phyloP scores from a whole-genome alignment of 2,888 invertebrate species.

The Melanophora roralis region DNA sequence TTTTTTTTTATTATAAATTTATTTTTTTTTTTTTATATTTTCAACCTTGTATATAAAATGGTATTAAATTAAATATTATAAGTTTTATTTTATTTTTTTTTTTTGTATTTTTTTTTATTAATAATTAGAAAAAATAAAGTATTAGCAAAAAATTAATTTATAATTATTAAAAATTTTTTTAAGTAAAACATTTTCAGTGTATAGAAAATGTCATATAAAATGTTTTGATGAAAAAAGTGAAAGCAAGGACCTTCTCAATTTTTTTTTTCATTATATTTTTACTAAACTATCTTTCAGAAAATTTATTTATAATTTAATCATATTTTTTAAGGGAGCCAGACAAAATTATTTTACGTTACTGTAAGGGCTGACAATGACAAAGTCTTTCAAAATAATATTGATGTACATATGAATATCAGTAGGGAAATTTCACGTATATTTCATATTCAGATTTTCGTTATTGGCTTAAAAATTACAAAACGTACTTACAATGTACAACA shows the following conservation, averaged over 20 bases:
- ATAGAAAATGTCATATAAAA: slow-evolving; percentile 47
- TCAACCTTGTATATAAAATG: slow-evolving; percentile 55
- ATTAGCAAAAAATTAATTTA: slow-evolving; percentile 29
- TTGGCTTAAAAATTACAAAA: too few species aligned
- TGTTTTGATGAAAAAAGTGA: slow-evolving; percentile 55
- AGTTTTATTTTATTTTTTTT: slow-evolving; percentile 32
- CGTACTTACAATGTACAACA: too few species aligned
- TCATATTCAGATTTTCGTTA: too few species aligned
- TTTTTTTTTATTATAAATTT: neutral
- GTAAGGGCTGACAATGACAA: too few species aligned
- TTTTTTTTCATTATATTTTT: slow-evolving; percentile 63
- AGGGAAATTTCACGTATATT: too few species aligned
- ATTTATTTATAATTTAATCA: too few species aligned
- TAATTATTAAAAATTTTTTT: too few species aligned
- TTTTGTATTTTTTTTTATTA: slow-evolving; percentile 18
- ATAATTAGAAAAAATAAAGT: neutral
- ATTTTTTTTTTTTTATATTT: neutral
- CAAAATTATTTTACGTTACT: too few species aligned
- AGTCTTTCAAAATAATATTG: too few species aligned
- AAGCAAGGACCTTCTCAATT: slow-evolving; percentile 77
- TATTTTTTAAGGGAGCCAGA: too few species aligned
- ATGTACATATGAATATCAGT: too few species aligned
- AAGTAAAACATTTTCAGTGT: slow-evolving; percentile 51
- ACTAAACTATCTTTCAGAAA: too few species aligned
- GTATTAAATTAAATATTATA: slow-evolving; percentile 38